Percentiles rank a stretch among this genome's conserved stretches.
These are phyloP conservation scores for Pheosia gnoma DNA, from an alignment of 2,888 invertebrate species.

Conservation along the genomic window DNA sequence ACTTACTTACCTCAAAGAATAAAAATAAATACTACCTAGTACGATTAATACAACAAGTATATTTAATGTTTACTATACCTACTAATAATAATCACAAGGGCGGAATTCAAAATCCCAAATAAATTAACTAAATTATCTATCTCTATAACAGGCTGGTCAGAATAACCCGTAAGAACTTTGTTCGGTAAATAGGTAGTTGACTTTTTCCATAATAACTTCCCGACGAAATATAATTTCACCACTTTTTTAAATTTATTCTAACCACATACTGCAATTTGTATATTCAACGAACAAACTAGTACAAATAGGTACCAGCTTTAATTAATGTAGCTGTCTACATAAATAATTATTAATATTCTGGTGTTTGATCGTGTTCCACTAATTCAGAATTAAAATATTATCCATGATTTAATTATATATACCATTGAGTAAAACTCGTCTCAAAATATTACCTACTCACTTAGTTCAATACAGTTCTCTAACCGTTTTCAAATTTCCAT, in stretches of 20 bases:
- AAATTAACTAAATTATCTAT: neutral
- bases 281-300: too few relatives aligned
- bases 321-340: too few relatives aligned
- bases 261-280: too few relatives aligned
- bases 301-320: too few relatives aligned
- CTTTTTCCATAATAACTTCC: too few relatives aligned
- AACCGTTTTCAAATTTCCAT: slow-evolving; percentile 10
- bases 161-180: neutral
- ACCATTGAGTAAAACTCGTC: neutral
- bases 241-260: neutral
- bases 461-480: slow-evolving; percentile 11
- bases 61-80: neutral
- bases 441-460: slow-evolving; percentile 11
- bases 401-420: neutral
- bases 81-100: slow-evolving; percentile 20
- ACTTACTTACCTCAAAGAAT: neutral
- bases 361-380: neutral
- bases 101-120: slow-evolving; percentile 35
- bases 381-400: neutral
- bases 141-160: neutral
- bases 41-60: neutral
- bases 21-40: neutral
- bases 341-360: too few relatives aligned
- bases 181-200: too few relatives aligned
- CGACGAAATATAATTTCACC: neutral